Percentiles rank a stretch among this genome's conserved stretches.
These are phyloP conservation scores for Petrocephalus zakoni DNA, from an alignment of 2,113 vertebrate genomes.

Conservation along the genomic window DNA sequence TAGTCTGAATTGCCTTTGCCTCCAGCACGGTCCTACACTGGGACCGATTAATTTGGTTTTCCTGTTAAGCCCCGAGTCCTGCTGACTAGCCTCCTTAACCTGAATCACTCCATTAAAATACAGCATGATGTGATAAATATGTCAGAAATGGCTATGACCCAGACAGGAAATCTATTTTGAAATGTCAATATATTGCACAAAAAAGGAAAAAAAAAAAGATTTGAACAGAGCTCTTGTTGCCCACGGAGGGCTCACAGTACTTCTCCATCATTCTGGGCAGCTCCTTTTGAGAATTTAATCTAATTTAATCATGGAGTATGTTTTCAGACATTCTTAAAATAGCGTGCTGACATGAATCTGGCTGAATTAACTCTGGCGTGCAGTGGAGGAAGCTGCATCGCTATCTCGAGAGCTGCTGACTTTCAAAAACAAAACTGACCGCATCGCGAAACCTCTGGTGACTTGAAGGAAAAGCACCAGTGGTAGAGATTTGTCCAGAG, in stretches of 20 bases:
- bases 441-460: neutral
- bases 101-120: neutral
- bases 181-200: neutral
- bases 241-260: neutral
- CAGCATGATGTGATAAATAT: neutral
- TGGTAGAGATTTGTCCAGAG: neutral
- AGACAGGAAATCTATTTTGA: neutral
- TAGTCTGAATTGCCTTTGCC: neutral
- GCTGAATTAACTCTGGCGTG: neutral
- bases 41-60: neutral
- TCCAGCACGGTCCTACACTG: neutral
- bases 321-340: slow-evolving; percentile 23
- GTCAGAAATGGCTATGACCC: neutral
- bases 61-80: neutral
- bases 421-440: neutral
- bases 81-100: neutral
- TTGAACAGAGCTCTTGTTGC: slow-evolving; percentile 2
- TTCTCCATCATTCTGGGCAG: slow-evolving; percentile 1
- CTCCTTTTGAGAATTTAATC: slow-evolving; percentile 27
- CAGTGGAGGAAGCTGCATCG: neutral
- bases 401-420: neutral
- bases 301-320: slow-evolving; percentile 23
- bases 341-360: slow-evolving; percentile 10
- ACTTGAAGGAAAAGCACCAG: neutral
- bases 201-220: neutral